Evolutionary conservation across 1,140 invertebrate genomes (phyloP).

Genomic region (Drosophila subobscura): DNA sequence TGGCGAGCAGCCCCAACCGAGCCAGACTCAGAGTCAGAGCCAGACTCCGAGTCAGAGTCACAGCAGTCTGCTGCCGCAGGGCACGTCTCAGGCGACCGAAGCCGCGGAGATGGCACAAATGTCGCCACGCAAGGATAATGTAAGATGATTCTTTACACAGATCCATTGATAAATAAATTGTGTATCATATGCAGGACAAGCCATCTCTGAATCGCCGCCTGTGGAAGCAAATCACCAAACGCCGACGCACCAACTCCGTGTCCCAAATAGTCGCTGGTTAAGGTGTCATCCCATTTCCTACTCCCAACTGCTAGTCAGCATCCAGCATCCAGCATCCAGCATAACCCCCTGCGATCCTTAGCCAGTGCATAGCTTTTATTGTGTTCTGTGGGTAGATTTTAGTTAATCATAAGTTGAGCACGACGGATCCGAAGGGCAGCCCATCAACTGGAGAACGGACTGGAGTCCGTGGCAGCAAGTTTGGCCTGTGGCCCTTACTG

Average conservation of each 20-base stretch:
- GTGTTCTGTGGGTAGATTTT: constrained; percentile 35
- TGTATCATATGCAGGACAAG: constrained; percentile 83
- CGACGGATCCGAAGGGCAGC: too few relatives aligned
- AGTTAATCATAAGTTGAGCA: constrained; percentile 8
- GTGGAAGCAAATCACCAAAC: constrained; percentile 85
- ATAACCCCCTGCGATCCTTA: background rate
- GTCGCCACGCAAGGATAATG: constrained; percentile 84
- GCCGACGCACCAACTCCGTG: constrained; percentile 83
- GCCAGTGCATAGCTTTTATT: background rate
- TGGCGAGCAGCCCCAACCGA: constrained; percentile 59
- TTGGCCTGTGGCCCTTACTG: too few relatives aligned
- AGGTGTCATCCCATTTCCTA: constrained; percentile 1
- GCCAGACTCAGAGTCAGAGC: constrained; percentile 9
- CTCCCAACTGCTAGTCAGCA: background rate
- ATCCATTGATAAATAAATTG: background rate
- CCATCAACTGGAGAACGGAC: too few relatives aligned
- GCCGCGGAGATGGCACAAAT: constrained; percentile 77
- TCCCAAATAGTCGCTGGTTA: constrained; percentile 81
- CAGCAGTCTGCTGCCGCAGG: constrained; percentile 50
- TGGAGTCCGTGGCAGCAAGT: too few relatives aligned
- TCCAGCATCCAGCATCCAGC: background rate
- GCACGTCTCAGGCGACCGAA: constrained; percentile 49
- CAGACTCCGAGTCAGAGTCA: constrained; percentile 62
- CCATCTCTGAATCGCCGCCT: constrained; percentile 85
- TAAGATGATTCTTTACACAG: constrained; percentile 38